Conservation (phyloP, 2,113 vertebrate genomes). For the Lathamus discolor region DNA sequence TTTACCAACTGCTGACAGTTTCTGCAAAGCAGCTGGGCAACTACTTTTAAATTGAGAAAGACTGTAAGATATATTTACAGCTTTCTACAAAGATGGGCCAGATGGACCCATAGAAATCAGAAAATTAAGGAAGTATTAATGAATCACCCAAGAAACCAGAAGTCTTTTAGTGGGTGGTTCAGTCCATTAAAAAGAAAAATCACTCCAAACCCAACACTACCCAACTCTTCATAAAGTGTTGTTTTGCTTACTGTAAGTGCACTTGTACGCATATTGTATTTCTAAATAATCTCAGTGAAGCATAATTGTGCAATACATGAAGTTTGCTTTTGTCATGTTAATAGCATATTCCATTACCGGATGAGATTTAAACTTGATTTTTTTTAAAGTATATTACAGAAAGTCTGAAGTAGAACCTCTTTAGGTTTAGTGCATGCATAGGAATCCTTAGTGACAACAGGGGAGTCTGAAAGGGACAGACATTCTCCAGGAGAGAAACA, state of each 20-base stretch:
- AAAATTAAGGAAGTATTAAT: conserved; percentile 64
- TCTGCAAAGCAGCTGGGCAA: conserved; percentile 64
- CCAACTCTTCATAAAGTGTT: conserved; percentile 6
- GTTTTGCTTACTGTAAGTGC: not conserved
- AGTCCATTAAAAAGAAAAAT: conserved; percentile 66
- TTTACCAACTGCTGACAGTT: conserved; percentile 63
- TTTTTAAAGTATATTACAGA: not conserved
- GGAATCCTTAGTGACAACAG: not conserved
- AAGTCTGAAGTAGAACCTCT: not conserved
- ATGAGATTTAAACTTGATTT: not conserved
- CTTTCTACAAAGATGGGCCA: conserved; percentile 56
- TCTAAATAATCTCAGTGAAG: conserved; percentile 25
- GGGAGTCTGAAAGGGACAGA: not conserved
- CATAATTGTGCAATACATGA: not conserved
- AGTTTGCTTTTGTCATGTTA: not conserved
- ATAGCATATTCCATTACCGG: not conserved
- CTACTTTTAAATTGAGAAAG: conserved; percentile 67
- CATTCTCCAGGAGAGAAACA: not conserved
- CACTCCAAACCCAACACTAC: conserved; percentile 1
- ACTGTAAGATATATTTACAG: conserved; percentile 65
- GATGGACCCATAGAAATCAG: conserved; percentile 65
- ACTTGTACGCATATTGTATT: conserved; percentile 21
- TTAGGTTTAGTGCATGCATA: not conserved
- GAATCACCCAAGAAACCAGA: conserved; percentile 60
- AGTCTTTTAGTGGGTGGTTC: conserved; percentile 49